phyloP scores from a whole-genome alignment of 2,797 vertebrate genomes.

The Prionace glauca region DNA sequence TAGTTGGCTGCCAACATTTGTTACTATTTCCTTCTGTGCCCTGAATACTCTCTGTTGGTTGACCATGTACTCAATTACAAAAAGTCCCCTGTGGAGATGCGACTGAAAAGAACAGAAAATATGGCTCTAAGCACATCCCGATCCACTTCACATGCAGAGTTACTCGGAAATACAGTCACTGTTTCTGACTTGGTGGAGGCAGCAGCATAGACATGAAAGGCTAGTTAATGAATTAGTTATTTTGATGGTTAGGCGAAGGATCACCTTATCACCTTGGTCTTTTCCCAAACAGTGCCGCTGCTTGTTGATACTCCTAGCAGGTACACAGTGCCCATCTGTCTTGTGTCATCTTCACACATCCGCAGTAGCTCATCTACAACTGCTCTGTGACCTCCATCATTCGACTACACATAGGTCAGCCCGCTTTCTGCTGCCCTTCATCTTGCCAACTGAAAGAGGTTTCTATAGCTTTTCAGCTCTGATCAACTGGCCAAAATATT shows the following conservation, averaged over 20 bases:
- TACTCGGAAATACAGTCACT: not conserved
- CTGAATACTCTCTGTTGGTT: not conserved
- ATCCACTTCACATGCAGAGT: not conserved
- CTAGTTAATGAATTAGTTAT: not conserved
- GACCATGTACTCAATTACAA: not conserved
- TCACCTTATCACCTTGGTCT: not conserved
- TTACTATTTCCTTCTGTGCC: not conserved
- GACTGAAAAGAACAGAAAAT: too few species aligned
- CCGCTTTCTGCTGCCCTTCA: too few species aligned
- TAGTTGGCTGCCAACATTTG: not conserved
- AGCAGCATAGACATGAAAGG: not conserved
- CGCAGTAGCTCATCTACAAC: too few species aligned
- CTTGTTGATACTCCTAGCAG: too few species aligned
- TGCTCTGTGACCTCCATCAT: too few species aligned
- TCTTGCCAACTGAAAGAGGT: too few species aligned
- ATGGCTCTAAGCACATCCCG: not conserved
- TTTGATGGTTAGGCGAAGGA: not conserved
- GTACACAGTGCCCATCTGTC: too few species aligned
- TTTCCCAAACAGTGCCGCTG: not conserved
- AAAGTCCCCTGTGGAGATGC: not conserved
- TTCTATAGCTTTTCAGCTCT: too few species aligned
- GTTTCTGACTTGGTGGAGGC: not conserved
- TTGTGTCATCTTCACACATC: too few species aligned
- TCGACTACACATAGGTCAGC: too few species aligned
- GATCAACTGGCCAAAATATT: too few species aligned